A percentile compares a stretch with the other conserved stretches of the same genome.
phyloP scores from a whole-genome alignment of 1,140 invertebrate genomes.

The Leptopilina boulardi region DNA sequence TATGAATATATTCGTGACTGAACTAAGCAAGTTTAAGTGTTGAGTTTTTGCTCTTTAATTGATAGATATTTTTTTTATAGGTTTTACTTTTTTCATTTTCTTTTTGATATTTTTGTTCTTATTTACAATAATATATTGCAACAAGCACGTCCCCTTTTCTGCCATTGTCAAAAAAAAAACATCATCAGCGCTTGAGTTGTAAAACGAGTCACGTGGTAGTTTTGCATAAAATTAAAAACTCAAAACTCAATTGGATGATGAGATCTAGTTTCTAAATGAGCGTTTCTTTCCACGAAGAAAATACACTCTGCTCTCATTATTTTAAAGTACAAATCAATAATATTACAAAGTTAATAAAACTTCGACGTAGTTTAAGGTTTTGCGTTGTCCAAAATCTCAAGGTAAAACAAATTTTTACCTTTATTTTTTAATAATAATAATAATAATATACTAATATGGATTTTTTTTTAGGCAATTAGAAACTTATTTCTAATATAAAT shows the following conservation, averaged over 20 bases:
- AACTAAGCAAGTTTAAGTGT: constrained; percentile 20
- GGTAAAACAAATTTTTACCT: neutral
- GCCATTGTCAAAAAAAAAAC: neutral
- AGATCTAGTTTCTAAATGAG: constrained; percentile 18
- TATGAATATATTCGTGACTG: constrained; percentile 30
- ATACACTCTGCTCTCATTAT: neutral
- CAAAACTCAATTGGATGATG: neutral
- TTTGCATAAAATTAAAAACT: constrained; percentile 1
- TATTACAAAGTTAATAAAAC: constrained; percentile 1
- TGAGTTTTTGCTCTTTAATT: neutral
- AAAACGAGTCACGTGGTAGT: constrained; percentile 13
- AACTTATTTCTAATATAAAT: constrained; percentile 23
- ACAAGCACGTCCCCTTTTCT: constrained; percentile 29
- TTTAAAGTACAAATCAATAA: constrained; percentile 12
- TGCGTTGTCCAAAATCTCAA: constrained; percentile 19
- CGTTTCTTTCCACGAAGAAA: neutral
- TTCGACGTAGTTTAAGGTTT: constrained; percentile 8
- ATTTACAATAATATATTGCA: constrained; percentile 32
- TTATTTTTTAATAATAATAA: neutral
- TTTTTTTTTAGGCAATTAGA: constrained; percentile 10
- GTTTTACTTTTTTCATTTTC: neutral
- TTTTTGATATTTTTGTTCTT: constrained; percentile 27
- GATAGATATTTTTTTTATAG: neutral
- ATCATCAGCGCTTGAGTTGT: constrained; percentile 3
- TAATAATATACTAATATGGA: constrained; percentile 13